Percentiles rank a stretch among this genome's conserved stretches.
These are phyloP conservation scores for Diglossa cyanea DNA, from an alignment of 2,797 vertebrate species.

Conservation along the genomic window DNA sequence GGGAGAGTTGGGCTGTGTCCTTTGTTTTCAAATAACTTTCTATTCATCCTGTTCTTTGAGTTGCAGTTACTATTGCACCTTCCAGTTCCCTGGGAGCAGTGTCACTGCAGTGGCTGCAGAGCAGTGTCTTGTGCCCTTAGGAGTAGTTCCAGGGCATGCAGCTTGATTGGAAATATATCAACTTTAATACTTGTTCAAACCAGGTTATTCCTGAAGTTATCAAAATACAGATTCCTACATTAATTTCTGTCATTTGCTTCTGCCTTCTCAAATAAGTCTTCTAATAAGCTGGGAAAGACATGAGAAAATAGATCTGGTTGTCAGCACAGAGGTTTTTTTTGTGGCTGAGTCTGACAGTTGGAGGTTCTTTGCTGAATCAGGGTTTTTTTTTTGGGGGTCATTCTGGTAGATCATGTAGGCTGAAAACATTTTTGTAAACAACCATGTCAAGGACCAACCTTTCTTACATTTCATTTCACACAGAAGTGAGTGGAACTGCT, in stretches of 20 bases:
- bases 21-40: neutral
- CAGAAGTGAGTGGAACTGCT: neutral
- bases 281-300: neutral
- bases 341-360: neutral
- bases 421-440: neutral
- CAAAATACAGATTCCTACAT: neutral
- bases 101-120: neutral
- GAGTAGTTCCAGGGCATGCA: neutral
- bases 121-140: neutral
- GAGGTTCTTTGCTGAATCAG: neutral
- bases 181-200: neutral
- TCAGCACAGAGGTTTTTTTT: neutral
- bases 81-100: neutral
- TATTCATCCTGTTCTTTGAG: neutral
- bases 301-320: neutral
- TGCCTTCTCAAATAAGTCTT: neutral
- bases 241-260: neutral
- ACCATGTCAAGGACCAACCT: neutral
- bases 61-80: rapidly evolving
- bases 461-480: neutral
- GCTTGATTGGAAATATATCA: neutral
- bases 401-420: neutral
- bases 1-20: neutral
- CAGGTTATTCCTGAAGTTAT: neutral
- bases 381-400: neutral